Base-by-base conservation (phyloP, 1,140 invertebrate genomes). In the Ceratina japonica region DNA sequence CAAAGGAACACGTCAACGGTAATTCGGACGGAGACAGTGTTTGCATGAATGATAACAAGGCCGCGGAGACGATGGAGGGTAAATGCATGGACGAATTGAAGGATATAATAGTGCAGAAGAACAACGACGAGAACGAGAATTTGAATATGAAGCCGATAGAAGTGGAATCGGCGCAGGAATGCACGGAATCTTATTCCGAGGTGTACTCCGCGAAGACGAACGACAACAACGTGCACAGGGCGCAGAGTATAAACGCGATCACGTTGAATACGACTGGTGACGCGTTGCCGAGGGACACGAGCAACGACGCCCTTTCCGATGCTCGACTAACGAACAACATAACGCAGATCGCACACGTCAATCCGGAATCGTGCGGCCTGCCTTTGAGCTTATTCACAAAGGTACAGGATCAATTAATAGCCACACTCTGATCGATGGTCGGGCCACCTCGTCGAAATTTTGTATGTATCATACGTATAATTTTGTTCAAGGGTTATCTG, bases 361-460 rank as follows among this genome's bases (percentile, higher is more conserved):
- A 95, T 90, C 94, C 95, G 59, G 93, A 95, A 58, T 94, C 96
- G 31, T 98, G 96, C 92, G 98, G 97, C 18, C 95, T 98, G 84
- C 98, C 98, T 3, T 92, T 99, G 20, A 94, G 95, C 79, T 94
- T 99, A 69, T 99, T 99, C 92, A 96, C 95, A 44, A 97, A 98
- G 93, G 95, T 96, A 91, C 70, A 62, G 13, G 13, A 27, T 18
- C 13, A 8, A 31, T 12, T 52, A 66, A 24, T 68, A 68, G 62
- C 49, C 58, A n/a, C 65, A n/a, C n/a, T n/a, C n/a, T 2, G 0
- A 24, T 49, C 61, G 54, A 75, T 64, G 7, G 27, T 1, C 4
- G 4, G 27, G 27, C 27, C 37, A 44, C 10, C 10, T 44, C 10
- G 37, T 44, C 3, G 0, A 56, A n/a, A 56, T 56, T 7, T 16